Evolutionary conservation across 2,888 invertebrate genomes (phyloP).

Genomic region (Fragum whitleyi): DNA sequence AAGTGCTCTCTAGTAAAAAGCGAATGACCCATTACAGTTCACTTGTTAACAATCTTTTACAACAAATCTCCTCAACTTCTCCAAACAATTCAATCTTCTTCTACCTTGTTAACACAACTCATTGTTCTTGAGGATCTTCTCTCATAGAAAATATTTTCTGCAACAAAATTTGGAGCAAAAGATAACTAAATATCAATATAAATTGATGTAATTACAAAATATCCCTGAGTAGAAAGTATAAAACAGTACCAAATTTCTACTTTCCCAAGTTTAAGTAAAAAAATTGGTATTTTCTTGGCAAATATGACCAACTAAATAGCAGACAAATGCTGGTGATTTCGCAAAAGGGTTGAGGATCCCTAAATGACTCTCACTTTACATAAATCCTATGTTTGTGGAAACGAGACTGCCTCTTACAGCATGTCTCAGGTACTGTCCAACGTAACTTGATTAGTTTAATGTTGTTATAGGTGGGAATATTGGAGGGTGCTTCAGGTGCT

Average conservation of each 20-base stretch:
- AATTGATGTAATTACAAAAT: too few relatives aligned
- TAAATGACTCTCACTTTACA: conserved; percentile 47
- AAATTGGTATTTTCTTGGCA: too few relatives aligned
- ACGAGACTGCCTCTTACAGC: conserved; percentile 51
- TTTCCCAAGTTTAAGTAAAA: too few relatives aligned
- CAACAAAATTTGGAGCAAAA: too few relatives aligned
- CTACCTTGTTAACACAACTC: background rate
- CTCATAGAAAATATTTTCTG: background rate
- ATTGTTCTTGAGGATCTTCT: background rate
- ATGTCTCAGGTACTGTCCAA: conserved; percentile 55
- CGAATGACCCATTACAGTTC: conserved; percentile 53
- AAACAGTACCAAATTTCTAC: too few relatives aligned
- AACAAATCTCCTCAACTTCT: conserved; percentile 32
- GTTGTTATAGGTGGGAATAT: conserved; percentile 40
- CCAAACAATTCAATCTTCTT: conserved; percentile 3
- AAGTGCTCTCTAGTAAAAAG: conserved; percentile 37
- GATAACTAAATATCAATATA: too few relatives aligned
- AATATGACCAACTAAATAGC: too few relatives aligned
- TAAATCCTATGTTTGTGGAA: conserved; percentile 46
- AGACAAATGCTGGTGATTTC: background rate
- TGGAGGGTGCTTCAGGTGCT: conserved; percentile 35
- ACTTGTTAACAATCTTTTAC: conserved; percentile 41
- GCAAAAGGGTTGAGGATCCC: conserved; percentile 7
- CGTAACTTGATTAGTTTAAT: conserved; percentile 60
- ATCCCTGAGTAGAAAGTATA: too few relatives aligned